These are phyloP conservation scores for Drosophila crucigera DNA, from an alignment of 2,888 invertebrate genomes.

Conservation along the genomic window DNA sequence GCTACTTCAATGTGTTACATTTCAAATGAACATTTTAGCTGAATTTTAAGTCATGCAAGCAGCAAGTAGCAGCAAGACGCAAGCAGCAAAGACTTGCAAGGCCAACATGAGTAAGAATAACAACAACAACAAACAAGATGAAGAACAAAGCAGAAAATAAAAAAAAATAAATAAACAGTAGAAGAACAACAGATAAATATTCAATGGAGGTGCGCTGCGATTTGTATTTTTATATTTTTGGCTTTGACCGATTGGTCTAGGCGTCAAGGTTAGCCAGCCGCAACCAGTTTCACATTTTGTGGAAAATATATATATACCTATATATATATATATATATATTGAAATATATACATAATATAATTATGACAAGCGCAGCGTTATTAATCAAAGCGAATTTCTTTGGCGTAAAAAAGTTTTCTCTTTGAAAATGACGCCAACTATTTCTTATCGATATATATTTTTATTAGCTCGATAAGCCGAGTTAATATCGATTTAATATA, in stretches of 20 bases:
- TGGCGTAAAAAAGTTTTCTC: not conserved
- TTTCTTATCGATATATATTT: not conserved
- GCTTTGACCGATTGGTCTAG: constrained; percentile 71
- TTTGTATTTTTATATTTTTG: constrained; percentile 26
- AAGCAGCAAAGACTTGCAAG: constrained; percentile 37
- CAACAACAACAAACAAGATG: constrained; percentile 1
- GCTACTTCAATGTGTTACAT: constrained; percentile 54
- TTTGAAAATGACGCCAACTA: not conserved
- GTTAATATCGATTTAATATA: not conserved
- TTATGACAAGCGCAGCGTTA: constrained; percentile 6
- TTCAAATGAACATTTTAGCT: constrained; percentile 31
- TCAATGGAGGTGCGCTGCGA: constrained; percentile 26
- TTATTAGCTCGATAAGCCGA: not conserved
- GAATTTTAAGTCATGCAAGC: constrained; percentile 34
- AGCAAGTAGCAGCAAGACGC: constrained; percentile 44
- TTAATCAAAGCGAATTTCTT: not conserved
- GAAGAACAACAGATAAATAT: not conserved
- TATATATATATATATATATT: not conserved
- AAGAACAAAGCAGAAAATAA: not conserved
- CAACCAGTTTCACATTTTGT: constrained; percentile 30
- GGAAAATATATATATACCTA: not conserved
- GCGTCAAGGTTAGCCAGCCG: constrained; percentile 64
- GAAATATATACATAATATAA: not conserved
- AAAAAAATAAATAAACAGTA: not conserved
- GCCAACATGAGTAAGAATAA: constrained; percentile 33